Evolutionary conservation across 2,797 vertebrate species (phyloP), one percentile per base, ranked within the genome.

Genomic region (Sebastes vulpes): DNA sequence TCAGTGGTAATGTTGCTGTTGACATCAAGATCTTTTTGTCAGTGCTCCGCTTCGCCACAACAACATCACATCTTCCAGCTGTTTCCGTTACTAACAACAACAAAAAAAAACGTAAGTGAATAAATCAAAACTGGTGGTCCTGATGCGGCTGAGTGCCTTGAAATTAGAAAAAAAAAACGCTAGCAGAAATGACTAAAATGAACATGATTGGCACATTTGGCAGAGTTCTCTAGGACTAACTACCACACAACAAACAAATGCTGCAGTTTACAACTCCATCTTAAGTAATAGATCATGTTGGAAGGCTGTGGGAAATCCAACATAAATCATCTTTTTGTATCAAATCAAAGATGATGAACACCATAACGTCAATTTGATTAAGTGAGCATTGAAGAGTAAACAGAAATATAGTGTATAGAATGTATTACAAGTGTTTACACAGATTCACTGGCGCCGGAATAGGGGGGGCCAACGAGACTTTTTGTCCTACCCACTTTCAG

Each of bases 1-100:
- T 60, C 59, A 53, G 31, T n/a, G 1, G 4, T 21, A 9, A 8
- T 42, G n/a, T 8, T n/a, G 20, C 29, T 79, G 59, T 35, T 57
- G 72, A 67, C 53, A 57, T 57, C 9, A 28, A 61, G 35, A 26
- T 77, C 10, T 82, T 57, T 65, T 26, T 57, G 32, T 61, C 29
- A 63, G 52, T 3, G 11, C 75, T 14, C 63, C 29, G 57, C 6
- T 1, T 50, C 25, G 20, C 29, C 11, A 50, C 42, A 26, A 50
- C 21, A 60, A 32, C 63, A 79, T 64, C 57, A 29, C 29, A 31
- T 32, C 54, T 16, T 70, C 63, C 21, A 64, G 72, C 75, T 74
- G 59, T 77, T 77, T 69, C 4, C 35, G 64, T 10, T 12, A 4
- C 20, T 67, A 38, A 32, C 54, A 66, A 63, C 29, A 65, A 42